Conservation (phyloP, 2,888 invertebrate genomes). For the Brachyopa scutellaris region DNA sequence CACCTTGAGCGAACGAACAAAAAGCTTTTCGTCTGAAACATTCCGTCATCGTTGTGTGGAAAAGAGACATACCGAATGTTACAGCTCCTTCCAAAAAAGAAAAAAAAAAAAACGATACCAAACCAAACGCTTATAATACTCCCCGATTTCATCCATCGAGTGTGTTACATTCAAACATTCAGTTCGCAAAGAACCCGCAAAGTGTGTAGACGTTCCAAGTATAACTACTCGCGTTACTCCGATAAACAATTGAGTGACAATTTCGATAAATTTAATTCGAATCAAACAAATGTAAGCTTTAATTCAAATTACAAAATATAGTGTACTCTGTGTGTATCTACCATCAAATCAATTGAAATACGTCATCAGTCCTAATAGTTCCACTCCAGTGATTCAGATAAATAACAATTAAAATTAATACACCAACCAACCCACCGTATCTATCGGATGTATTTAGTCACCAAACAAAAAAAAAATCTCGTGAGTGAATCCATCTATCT, state of each 20-base stretch:
- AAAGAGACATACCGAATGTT: constrained; percentile 40
- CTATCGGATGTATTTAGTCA: background rate
- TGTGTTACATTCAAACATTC: constrained; percentile 61
- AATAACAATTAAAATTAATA: background rate
- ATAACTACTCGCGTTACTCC: constrained; percentile 21
- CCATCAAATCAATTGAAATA: background rate
- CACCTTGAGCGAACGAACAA: constrained; percentile 66
- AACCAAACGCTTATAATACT: constrained; percentile 35
- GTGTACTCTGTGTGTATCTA: no score
- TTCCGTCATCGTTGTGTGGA: constrained; percentile 63
- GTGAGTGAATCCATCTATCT: constrained; percentile 42
- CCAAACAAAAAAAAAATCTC: background rate
- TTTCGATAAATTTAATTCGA: no score
- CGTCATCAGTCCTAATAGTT: background rate
- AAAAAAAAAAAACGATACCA: constrained; percentile 8
- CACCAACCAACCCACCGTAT: no score
- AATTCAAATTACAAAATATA: background rate
- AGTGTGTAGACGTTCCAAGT: constrained; percentile 59
- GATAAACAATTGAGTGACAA: constrained; percentile 37
- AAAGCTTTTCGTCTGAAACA: constrained; percentile 51
- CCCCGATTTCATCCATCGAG: constrained; percentile 36
- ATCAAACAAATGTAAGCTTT: constrained; percentile 49
- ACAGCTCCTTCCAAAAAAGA: constrained; percentile 59
- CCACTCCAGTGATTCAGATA: constrained; percentile 13
- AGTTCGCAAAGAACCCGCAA: constrained; percentile 77